Evolutionary conservation across 2,888 invertebrate species (phyloP), one percentile per base, ranked within the genome.

Genomic region (Caenorhabditis zanzibari): DNA sequence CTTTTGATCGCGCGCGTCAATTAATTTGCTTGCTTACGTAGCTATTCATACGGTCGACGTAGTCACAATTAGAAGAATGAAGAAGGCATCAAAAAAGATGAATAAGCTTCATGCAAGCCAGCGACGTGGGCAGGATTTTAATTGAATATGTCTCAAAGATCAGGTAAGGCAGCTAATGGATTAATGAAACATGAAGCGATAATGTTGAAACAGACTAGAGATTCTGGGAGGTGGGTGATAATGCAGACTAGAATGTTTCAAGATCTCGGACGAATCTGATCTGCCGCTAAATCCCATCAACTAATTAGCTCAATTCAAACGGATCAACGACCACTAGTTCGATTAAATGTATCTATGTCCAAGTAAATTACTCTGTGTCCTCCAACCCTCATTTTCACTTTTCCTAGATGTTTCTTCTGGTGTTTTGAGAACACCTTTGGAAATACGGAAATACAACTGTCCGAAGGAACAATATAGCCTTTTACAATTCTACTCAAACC

Each of bases 1-100:
- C 79, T 79, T 71, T 54, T 79, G 64, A 79, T 71, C 79, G 54
- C 71, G 47, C 28, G 44, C 54, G 44, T 24, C 64, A 54, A 52
- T 61, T 63, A 71, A 79, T 71, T 71, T 63, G 63, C 69, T 63
- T 63, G 26, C 63, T n/a, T 52, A 61, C 61, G 61, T 56, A 38
- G 58, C 52, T 38, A 69, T 76, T 49, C 49, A 49, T 52, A 63
- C 61, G 35, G 64, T 61, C 32, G 63, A 61, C 47, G 32, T 28
- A 16, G 28, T 54, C 54, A 56, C 52, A 56, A 56, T 71, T 71
- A 69, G 44, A 41, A n/a, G n/a, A n/a, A 38, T 16, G 28, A n/a
- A n/a, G 41, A n/a, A 35, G 10, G 35, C 47, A 44, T 38, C 32
- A 64, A 63, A 56, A 69, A 64, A 64, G 35, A 59, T 47, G 54